Conservation (phyloP, 2,888 invertebrate species). For the Troides helena region DNA sequence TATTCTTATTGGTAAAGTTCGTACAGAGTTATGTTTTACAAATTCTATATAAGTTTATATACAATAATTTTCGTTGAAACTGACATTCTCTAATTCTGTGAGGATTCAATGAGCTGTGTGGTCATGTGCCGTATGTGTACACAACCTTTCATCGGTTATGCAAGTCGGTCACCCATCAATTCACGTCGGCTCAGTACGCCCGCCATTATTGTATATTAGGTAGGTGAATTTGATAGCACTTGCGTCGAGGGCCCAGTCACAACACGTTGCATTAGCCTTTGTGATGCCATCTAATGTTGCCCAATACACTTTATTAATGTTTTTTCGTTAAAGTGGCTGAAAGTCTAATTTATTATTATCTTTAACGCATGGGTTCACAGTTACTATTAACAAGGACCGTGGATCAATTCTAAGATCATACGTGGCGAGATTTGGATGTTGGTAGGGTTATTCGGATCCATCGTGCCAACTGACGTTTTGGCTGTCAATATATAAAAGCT, state of each 20-base stretch:
- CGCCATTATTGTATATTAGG: conserved; percentile 50
- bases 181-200: conserved; percentile 39
- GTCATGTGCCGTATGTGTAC: conserved; percentile 20
- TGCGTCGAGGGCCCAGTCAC: conserved; percentile 42
- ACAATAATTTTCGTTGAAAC: background rate
- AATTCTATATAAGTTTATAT: too few relatives aligned
- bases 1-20: too few relatives aligned
- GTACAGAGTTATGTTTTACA: too few relatives aligned
- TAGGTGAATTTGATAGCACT: conserved; percentile 56
- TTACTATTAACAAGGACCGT: too few relatives aligned
- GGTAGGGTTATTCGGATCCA: too few relatives aligned
- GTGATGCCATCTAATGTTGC: conserved; percentile 51
- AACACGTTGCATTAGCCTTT: conserved; percentile 56
- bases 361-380: too few relatives aligned
- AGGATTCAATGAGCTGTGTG: background rate
- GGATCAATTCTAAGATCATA: too few relatives aligned
- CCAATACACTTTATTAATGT: conserved; percentile 48
- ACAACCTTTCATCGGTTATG: conserved; percentile 42
- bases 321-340: background rate
- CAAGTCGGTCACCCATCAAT: conserved; percentile 50
- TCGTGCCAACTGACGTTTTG: too few relatives aligned
- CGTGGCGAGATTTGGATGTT: too few relatives aligned
- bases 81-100: background rate
- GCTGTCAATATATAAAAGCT: too few relatives aligned
- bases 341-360: too few relatives aligned